phyloP scores from a whole-genome alignment of 2,797 vertebrate genomes.

The Momotus momota region DNA sequence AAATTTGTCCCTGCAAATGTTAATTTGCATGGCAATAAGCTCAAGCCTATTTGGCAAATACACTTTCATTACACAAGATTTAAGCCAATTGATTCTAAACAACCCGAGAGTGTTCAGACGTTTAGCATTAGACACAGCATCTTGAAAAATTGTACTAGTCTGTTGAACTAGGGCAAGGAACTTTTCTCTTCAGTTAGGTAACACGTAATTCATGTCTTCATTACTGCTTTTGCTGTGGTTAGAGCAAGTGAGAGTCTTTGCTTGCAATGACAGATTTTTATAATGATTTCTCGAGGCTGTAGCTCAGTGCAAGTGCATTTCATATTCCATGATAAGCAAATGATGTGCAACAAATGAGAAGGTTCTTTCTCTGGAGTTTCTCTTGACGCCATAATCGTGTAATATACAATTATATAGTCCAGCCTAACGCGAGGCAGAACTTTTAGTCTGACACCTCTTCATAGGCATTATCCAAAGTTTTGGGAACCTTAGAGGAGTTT shows the following conservation, averaged over 20 bases:
- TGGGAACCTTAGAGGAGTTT: not conserved
- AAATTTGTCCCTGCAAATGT: constrained; percentile 44
- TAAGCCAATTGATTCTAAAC: constrained; percentile 60
- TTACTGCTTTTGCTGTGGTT: not conserved
- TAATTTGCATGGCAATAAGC: constrained; percentile 59
- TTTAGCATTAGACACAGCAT: constrained; percentile 11
- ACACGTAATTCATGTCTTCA: not conserved
- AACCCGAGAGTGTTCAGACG: constrained; percentile 38
- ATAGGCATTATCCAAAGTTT: not conserved
- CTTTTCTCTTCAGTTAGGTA: constrained; percentile 50
- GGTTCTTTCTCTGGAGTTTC: not conserved
- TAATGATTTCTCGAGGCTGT: constrained; percentile 50
- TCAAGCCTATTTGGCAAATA: constrained; percentile 36
- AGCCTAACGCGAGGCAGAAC: not conserved
- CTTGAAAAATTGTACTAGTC: constrained; percentile 41
- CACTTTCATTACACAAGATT: constrained; percentile 52
- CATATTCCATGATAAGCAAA: constrained; percentile 25
- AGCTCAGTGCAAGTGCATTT: not conserved
- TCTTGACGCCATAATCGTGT: not conserved
- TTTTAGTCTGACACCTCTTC: not conserved
- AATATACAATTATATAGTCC: not conserved
- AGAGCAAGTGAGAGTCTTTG: not conserved
- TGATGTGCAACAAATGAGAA: constrained; percentile 31
- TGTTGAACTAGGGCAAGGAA: constrained; percentile 38
- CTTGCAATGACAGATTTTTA: constrained; percentile 21